Conservation (phyloP, 2,888 invertebrate genomes). For the Dusona sp. region DNA sequence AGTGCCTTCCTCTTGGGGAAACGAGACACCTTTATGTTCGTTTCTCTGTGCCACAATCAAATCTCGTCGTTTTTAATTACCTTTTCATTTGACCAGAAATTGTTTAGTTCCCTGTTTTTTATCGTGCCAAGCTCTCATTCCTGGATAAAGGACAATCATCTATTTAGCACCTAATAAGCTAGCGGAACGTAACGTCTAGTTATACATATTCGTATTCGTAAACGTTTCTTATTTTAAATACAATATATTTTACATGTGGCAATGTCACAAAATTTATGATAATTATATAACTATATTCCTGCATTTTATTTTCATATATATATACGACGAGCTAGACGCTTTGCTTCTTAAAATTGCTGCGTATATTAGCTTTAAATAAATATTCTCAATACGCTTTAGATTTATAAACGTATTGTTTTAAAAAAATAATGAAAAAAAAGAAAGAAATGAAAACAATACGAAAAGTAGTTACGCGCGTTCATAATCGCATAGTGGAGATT, state of each 20-base stretch:
- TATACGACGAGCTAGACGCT: slow-evolving; percentile 52
- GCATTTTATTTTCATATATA: slow-evolving; percentile 35
- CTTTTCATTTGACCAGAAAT: background rate
- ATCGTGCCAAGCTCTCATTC: slow-evolving; percentile 11
- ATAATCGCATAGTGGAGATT: slow-evolving; percentile 73
- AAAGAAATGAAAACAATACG: background rate
- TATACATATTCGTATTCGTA: slow-evolving; percentile 39
- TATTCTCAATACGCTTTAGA: slow-evolving; percentile 29
- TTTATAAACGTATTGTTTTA: slow-evolving; percentile 34
- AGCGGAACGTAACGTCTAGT: slow-evolving; percentile 50
- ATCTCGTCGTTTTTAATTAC: background rate
- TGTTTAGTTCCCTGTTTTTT: background rate
- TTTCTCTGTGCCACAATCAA: background rate
- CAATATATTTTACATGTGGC: background rate
- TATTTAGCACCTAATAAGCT: slow-evolving; percentile 13
- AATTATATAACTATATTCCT: slow-evolving; percentile 14
- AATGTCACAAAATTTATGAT: slow-evolving; percentile 12
- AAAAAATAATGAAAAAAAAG: background rate
- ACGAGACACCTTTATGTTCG: background rate
- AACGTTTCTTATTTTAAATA: background rate
- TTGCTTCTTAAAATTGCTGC: slow-evolving; percentile 50
- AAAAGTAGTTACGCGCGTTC: slow-evolving; percentile 41
- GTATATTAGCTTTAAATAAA: slow-evolving; percentile 22
- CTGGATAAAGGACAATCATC: slow-evolving; percentile 12
- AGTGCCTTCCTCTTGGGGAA: background rate